These are phyloP conservation scores for Alviniconcha strummeri DNA, from an alignment of 2,888 invertebrate species.

Conservation along the genomic window DNA sequence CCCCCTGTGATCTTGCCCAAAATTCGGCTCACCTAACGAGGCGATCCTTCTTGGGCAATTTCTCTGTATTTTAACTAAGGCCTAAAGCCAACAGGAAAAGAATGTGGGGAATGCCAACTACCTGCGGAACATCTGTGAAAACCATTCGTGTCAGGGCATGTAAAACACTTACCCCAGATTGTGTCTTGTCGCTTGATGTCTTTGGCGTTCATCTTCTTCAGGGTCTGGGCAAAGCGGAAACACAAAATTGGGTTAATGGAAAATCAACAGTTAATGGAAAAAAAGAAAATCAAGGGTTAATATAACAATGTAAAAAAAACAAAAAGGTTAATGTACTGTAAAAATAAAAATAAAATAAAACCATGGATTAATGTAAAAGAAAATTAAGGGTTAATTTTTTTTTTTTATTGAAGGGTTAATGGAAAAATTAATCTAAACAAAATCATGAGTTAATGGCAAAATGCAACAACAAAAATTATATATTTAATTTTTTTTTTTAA, in stretches of 20 bases:
- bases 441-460: not conserved
- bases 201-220: constrained; percentile 81
- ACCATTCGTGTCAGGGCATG: no score
- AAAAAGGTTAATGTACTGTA: not conserved
- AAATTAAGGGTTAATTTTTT: not conserved
- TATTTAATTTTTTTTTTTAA: no score
- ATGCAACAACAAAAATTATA: no score
- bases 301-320: not conserved
- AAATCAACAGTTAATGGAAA: not conserved
- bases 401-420: not conserved
- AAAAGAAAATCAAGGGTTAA: not conserved
- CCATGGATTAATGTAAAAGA: not conserved
- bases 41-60: no score
- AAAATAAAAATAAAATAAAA: not conserved
- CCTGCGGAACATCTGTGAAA: no score
- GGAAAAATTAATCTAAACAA: not conserved
- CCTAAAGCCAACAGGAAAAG: no score
- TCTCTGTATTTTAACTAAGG: no score
- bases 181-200: constrained; percentile 96
- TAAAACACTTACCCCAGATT: constrained; percentile 80
- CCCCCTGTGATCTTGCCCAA: no score
- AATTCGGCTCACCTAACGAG: no score
- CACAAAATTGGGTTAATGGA: not conserved
- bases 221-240: constrained; percentile 57
- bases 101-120: no score